Base-by-base conservation (phyloP, 2,888 invertebrate species). In the Orchesella flavescens region DNA sequence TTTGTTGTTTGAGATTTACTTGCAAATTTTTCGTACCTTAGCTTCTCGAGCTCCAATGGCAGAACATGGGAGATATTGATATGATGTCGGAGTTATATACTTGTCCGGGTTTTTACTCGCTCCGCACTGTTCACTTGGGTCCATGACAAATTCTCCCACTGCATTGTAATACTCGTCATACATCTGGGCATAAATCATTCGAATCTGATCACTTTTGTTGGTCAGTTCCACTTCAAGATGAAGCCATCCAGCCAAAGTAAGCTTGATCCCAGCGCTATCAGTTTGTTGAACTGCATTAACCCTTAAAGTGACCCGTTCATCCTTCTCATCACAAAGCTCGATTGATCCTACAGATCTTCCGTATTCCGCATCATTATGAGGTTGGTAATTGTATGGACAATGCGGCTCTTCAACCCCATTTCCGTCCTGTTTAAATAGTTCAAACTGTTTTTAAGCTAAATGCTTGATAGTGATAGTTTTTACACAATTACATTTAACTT, bases 101-200 rank as follows among this genome's bases (percentile, higher is more conserved):
- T 13, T 24, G n/a, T 44, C 44, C 13, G 13, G 7, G 12, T 17
- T n/a, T n/a, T n/a, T 19, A 4, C 4, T 13, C 5, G 23, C 13
- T 5, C 1, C 17, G 46, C 76, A 76, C 10, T 57, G 34, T n/a
- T 57, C 73, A 0, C 21, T 15, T 34, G 44, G 46, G 7, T 68
- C 43, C n/a, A n/a, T 23, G 13, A 77, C 44, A 21, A 77, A 77
- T 55, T 68, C 69, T 1, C 78, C 78, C 5, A 78, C 61, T 0
- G 78, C 78, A 15, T 78, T 78, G 61, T 69, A 78, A 10, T n/a
- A 15, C 19, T 78, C 78, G 19, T 78, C 78, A 13, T 69, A 1
- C 23, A 78, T 19, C n/a, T 78, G 78, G n/a, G 69, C 17, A 15
- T 78, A 69, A n/a, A 78, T 44, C 3, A 34, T 23, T 1, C 10